phyloP scores from a whole-genome alignment of 2,888 invertebrate genomes.

The Microchrysa polita region DNA sequence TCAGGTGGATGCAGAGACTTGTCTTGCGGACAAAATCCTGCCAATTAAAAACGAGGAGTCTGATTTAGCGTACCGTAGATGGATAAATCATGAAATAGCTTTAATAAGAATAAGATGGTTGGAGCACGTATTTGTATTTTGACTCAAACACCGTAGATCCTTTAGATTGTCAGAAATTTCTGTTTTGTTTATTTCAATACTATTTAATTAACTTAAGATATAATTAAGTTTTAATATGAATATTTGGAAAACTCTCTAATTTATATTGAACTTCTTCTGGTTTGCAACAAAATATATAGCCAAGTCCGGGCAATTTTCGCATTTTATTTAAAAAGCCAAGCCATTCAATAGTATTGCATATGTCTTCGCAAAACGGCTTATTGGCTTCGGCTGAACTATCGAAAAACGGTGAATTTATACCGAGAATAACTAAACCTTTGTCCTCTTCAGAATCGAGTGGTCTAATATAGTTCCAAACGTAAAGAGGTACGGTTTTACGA shows the following conservation, averaged over 20 bases:
- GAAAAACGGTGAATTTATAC: constrained; percentile 40
- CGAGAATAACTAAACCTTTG: constrained; percentile 30
- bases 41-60: too few species aligned
- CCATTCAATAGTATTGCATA: constrained; percentile 26
- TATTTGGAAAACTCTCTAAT: constrained; percentile 29
- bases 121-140: too few species aligned
- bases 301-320: constrained; percentile 23
- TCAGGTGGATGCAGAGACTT: too few species aligned
- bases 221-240: not conserved
- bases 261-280: not conserved
- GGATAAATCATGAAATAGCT: too few species aligned
- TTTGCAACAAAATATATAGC: constrained; percentile 31
- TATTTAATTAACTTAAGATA: too few species aligned
- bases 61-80: too few species aligned
- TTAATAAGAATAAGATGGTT: too few species aligned
- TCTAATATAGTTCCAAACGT: constrained; percentile 33
- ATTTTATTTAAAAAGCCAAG: not conserved
- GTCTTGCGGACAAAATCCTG: too few species aligned
- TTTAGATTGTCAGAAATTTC: too few species aligned
- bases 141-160: too few species aligned
- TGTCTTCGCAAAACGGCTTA: constrained; percentile 14
- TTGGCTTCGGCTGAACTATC: not conserved
- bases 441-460: not conserved
- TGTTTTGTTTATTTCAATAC: too few species aligned
- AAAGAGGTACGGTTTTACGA: constrained; percentile 14